phyloP scores from a whole-genome alignment of 2,797 vertebrate species.

The Prionace glauca region DNA sequence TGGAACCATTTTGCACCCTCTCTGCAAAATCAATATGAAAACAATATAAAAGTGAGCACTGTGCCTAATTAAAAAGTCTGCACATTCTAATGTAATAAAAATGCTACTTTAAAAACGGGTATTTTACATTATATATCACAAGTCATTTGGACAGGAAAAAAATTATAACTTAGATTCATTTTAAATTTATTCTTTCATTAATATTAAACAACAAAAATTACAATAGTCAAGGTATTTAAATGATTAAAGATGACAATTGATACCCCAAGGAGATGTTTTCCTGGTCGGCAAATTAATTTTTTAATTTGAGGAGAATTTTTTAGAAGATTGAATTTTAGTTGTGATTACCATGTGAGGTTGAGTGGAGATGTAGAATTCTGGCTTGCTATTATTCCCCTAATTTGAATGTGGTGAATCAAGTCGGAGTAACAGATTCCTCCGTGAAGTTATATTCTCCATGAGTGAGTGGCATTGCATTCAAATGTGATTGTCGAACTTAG shows the following conservation, averaged over 20 bases:
- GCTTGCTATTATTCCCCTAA: neutral
- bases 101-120: neutral
- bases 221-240: neutral
- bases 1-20: no score
- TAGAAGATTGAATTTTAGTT: neutral
- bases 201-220: conserved; percentile 1
- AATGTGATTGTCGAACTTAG: no score
- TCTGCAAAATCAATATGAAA: no score
- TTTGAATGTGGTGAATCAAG: neutral
- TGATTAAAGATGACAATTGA: neutral
- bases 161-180: neutral
- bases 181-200: conserved; percentile 33
- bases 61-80: neutral
- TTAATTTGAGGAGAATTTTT: neutral
- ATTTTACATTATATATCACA: conserved; percentile 3
- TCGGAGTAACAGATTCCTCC: neutral
- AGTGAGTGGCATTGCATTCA: no score
- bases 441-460: neutral
- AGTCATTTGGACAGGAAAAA: conserved; percentile 19
- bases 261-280: neutral
- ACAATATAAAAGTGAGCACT: no score
- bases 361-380: neutral
- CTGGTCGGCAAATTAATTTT: neutral
- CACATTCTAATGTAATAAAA: neutral
- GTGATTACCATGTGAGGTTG: neutral